These are phyloP conservation scores for Loriculus beryllinus DNA, from an alignment of 2,797 vertebrate genomes.

Conservation along the genomic window DNA sequence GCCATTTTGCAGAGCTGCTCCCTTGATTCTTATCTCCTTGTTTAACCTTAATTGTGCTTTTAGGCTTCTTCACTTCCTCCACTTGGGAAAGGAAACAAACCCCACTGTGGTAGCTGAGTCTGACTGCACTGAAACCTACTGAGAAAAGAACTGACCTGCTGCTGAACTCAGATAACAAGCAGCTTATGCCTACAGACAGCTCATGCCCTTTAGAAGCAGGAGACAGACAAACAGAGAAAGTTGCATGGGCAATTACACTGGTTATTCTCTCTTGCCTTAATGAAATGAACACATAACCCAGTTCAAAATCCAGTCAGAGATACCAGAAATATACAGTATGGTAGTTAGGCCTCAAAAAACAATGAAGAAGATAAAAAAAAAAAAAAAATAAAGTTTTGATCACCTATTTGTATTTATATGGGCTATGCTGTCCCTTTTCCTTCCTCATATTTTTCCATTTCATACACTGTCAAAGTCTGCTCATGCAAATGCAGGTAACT, in stretches of 20 bases:
- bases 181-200: neutral
- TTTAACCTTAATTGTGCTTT: neutral
- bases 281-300: conserved; percentile 16
- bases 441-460: neutral
- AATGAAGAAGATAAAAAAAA: neutral
- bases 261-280: neutral
- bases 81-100: neutral
- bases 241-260: neutral
- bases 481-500: neutral
- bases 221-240: neutral
- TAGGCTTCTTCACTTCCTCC: neutral
- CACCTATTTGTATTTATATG: neutral
- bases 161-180: conserved; percentile 31
- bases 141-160: conserved; percentile 19
- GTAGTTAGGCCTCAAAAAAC: neutral
- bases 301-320: neutral
- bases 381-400: neutral
- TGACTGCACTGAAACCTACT: neutral
- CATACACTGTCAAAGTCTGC: neutral
- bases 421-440: neutral
- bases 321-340: neutral
- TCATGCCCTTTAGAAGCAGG: conserved; percentile 1
- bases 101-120: neutral
- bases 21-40: neutral
- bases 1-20: neutral